Evolutionary conservation across 1,140 invertebrate species (phyloP).

Genomic region (Drosophila tristis): DNA sequence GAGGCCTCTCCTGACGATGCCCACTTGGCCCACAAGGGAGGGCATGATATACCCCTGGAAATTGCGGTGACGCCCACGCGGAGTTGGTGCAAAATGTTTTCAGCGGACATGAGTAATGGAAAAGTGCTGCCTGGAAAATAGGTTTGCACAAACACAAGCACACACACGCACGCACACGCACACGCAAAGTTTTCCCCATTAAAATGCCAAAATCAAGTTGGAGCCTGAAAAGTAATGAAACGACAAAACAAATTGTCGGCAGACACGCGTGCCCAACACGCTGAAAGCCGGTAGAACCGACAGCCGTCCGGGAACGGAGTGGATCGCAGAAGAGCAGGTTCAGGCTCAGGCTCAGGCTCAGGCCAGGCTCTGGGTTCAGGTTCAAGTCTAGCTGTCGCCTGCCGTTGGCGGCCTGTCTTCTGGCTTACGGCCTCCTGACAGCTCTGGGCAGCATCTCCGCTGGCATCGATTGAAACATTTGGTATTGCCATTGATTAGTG

Average conservation of each 20-base stretch:
- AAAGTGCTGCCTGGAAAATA: slow-evolving; percentile 31
- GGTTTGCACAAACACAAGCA: slow-evolving; percentile 18
- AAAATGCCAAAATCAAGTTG: slow-evolving; percentile 42
- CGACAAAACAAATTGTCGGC: slow-evolving; percentile 73
- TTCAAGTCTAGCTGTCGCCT: slow-evolving; percentile 49
- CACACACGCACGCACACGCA: slow-evolving; percentile 11
- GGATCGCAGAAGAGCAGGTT: slow-evolving; percentile 55
- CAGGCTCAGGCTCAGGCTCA: not conserved
- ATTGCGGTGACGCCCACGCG: slow-evolving; percentile 37
- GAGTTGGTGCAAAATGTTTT: slow-evolving; percentile 30
- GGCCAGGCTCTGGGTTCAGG: slow-evolving; percentile 11
- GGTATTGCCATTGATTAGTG: slow-evolving; percentile 72
- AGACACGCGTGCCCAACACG: slow-evolving; percentile 66
- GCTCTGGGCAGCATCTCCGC: slow-evolving; percentile 21
- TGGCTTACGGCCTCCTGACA: slow-evolving; percentile 30
- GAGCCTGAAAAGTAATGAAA: slow-evolving; percentile 48
- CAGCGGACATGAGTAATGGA: slow-evolving; percentile 35
- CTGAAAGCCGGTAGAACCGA: slow-evolving; percentile 27
- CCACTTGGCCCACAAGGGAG: not conserved
- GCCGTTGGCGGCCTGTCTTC: slow-evolving; percentile 60
- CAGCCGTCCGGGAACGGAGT: not conserved
- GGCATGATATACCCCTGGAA: slow-evolving; percentile 24
- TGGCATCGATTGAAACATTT: slow-evolving; percentile 69
- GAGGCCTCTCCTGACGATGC: not conserved
- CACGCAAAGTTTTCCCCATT: slow-evolving; percentile 9